phyloP scores from a whole-genome alignment of 2,797 vertebrate species.

The Anniella stebbinsi region DNA sequence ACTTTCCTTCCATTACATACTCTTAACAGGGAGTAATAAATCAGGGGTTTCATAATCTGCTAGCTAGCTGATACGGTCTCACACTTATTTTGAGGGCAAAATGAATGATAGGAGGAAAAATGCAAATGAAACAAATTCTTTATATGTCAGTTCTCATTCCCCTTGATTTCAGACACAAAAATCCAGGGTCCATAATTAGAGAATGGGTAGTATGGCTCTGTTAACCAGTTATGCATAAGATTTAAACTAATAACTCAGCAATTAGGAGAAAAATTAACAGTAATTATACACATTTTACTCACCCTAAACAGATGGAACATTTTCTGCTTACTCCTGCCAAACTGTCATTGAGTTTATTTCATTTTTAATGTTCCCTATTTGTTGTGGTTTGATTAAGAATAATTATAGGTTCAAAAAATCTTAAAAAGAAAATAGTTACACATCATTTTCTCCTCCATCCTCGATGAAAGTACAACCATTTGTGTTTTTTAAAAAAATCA shows the following conservation, averaged over 20 bases:
- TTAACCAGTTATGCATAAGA: conserved; percentile 78
- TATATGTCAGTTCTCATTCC: conserved; percentile 56
- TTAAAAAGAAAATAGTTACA: not conserved
- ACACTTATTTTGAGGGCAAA: not conserved
- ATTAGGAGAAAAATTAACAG: conserved; percentile 86
- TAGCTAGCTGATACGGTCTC: too few species aligned
- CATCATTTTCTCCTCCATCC: not conserved
- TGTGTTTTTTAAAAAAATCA: too few species aligned
- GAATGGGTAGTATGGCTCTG: conserved; percentile 72
- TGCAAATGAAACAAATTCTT: conserved; percentile 59
- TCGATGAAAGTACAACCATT: not conserved
- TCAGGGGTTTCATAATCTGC: not conserved
- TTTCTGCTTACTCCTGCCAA: conserved; percentile 81
- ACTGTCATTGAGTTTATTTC: conserved; percentile 81
- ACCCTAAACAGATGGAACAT: conserved; percentile 82
- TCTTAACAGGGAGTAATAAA: not conserved
- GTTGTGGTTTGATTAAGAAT: conserved; percentile 82
- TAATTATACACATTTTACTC: conserved; percentile 84
- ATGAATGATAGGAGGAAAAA: conserved; percentile 19
- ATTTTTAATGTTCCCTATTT: conserved; percentile 83
- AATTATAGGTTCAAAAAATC: conserved; percentile 80
- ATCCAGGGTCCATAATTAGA: conserved; percentile 75
- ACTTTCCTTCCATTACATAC: not conserved
- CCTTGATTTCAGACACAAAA: conserved; percentile 68
- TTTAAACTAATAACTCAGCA: conserved; percentile 85